phyloP scores from a whole-genome alignment of 2,113 vertebrate genomes.

The Eidolon helvum region DNA sequence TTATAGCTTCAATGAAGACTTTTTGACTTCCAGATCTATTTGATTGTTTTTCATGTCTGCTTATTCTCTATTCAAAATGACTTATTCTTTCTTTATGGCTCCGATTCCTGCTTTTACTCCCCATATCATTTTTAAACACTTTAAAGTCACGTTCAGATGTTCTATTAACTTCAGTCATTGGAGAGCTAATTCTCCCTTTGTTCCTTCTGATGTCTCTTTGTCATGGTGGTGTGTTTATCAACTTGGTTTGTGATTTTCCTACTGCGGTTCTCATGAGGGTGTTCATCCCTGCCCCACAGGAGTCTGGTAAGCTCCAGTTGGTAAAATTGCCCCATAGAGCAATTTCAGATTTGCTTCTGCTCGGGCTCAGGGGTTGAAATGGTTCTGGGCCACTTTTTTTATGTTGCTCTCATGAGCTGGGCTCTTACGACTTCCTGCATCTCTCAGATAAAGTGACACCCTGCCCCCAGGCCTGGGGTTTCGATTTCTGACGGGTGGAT shows the following conservation, averaged over 20 bases:
- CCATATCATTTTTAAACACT: background rate
- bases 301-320: fast-evolving
- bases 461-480: background rate
- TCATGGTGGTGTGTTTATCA: background rate
- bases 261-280: background rate
- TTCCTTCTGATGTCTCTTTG: background rate
- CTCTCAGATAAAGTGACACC: background rate
- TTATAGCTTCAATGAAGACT: background rate
- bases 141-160: background rate
- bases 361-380: background rate
- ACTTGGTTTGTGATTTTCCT: background rate
- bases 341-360: background rate
- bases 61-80: background rate
- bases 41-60: background rate
- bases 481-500: background rate
- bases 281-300: background rate
- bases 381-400: background rate
- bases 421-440: background rate
- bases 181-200: background rate
- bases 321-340: background rate
- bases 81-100: background rate
- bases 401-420: background rate
- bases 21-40: background rate
- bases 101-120: background rate
- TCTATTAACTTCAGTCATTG: background rate